These are phyloP conservation scores for Glyptemys insculpta DNA, from an alignment of 2,797 vertebrate genomes.

Conservation along the genomic window DNA sequence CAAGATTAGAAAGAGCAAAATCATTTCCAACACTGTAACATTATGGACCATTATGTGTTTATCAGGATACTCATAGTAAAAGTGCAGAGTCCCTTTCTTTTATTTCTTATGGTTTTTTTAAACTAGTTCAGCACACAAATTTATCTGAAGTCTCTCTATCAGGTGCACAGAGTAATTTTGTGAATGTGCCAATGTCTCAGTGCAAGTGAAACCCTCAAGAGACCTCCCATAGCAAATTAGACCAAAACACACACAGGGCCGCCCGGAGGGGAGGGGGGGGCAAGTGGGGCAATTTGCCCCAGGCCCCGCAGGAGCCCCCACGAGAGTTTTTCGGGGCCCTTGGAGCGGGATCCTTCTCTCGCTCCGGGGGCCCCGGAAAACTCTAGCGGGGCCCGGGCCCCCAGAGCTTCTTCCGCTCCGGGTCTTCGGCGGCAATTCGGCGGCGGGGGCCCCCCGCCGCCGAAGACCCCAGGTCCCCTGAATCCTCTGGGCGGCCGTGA, in stretches of 20 bases:
- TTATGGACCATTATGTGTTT: not conserved
- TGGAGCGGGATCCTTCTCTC: too few species aligned
- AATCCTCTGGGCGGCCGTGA: not conserved
- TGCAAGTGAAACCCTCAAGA: not conserved
- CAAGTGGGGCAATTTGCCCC: too few species aligned
- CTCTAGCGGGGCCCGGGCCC: too few species aligned
- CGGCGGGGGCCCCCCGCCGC: too few species aligned
- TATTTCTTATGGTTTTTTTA: not conserved
- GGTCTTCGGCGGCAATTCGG: too few species aligned
- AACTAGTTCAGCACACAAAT: not conserved
- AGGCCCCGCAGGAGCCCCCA: too few species aligned
- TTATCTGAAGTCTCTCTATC: not conserved
- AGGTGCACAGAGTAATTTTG: not conserved
- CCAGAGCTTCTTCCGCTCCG: too few species aligned
- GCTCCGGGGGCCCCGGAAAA: too few species aligned
- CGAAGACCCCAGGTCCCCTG: too few species aligned
- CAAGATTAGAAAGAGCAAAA: not conserved
- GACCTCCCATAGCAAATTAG: not conserved
- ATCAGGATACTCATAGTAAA: not conserved
- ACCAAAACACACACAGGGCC: not conserved
- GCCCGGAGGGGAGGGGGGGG: too few species aligned
- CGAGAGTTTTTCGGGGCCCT: too few species aligned
- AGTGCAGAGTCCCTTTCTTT: not conserved
- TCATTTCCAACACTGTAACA: not conserved
- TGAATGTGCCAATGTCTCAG: not conserved